These are phyloP conservation scores for Baronia brevicornis DNA, from an alignment of 2,888 invertebrate genomes.

Conservation along the genomic window DNA sequence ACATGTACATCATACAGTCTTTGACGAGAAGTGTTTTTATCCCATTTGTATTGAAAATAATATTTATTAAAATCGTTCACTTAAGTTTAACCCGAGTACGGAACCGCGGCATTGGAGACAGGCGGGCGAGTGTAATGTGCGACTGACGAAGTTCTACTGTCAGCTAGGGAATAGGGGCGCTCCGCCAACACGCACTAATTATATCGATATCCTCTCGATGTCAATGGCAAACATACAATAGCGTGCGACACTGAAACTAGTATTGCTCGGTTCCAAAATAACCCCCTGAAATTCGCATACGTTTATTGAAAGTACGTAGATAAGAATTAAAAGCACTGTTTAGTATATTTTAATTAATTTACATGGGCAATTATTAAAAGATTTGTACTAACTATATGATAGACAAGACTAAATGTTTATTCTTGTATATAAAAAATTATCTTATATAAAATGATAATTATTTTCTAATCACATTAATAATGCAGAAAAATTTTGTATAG, in stretches of 20 bases:
- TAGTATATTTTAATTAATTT: no score
- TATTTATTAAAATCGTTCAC: constrained; percentile 22
- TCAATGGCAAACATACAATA: constrained; percentile 9
- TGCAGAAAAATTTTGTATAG: no score
- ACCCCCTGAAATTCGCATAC: not conserved
- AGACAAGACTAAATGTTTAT: no score
- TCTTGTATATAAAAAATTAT: no score
- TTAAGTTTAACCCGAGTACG: constrained; percentile 63
- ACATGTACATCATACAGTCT: constrained; percentile 14
- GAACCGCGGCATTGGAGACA: constrained; percentile 48
- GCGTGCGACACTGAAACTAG: constrained; percentile 3
- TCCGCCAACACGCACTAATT: constrained; percentile 9
- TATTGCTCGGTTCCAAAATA: constrained; percentile 3
- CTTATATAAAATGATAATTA: no score
- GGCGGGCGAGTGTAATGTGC: constrained; percentile 19
- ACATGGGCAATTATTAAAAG: no score
- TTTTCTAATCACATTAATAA: no score
- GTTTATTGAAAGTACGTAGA: no score
- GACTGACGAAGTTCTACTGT: constrained; percentile 8
- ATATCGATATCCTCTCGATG: constrained; percentile 13
- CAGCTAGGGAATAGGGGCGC: constrained; percentile 9
- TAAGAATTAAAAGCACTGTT: no score
- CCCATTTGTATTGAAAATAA: constrained; percentile 44
- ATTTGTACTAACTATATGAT: no score
- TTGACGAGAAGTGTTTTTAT: constrained; percentile 32